These are phyloP conservation scores for Pecten maximus DNA, from an alignment of 2,888 invertebrate genomes.

Conservation along the genomic window DNA sequence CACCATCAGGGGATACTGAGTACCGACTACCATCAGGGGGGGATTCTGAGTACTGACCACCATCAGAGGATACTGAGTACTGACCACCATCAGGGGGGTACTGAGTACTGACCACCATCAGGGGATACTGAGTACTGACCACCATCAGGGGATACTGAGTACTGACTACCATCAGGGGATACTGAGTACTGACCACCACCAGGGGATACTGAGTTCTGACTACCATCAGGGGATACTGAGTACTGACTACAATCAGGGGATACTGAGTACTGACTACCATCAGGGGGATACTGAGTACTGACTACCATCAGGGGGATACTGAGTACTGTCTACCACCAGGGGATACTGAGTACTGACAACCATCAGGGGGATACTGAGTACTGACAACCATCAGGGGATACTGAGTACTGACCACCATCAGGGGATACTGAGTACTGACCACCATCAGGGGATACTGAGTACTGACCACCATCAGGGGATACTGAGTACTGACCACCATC, in stretches of 20 bases:
- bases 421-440: too few relatives aligned
- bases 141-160: not conserved
- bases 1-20: too few relatives aligned
- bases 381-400: too few relatives aligned
- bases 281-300: not conserved
- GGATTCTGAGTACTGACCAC: not conserved
- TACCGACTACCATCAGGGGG: not conserved
- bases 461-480: not conserved
- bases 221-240: too few relatives aligned
- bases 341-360: too few relatives aligned
- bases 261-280: not conserved
- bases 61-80: too few relatives aligned
- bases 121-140: not conserved
- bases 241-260: not conserved
- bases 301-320: slow-evolving; percentile 2
- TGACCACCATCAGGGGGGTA: too few relatives aligned
- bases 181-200: not conserved
- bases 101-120: not conserved
- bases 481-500: not conserved
- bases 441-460: not conserved
- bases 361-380: too few relatives aligned
- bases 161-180: too few relatives aligned
- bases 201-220: not conserved
- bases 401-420: too few relatives aligned
- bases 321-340: too few relatives aligned